Evolutionary conservation across 2,797 vertebrate species (phyloP), one percentile per base, ranked within the genome.

Genomic region (Emys orbicularis): DNA sequence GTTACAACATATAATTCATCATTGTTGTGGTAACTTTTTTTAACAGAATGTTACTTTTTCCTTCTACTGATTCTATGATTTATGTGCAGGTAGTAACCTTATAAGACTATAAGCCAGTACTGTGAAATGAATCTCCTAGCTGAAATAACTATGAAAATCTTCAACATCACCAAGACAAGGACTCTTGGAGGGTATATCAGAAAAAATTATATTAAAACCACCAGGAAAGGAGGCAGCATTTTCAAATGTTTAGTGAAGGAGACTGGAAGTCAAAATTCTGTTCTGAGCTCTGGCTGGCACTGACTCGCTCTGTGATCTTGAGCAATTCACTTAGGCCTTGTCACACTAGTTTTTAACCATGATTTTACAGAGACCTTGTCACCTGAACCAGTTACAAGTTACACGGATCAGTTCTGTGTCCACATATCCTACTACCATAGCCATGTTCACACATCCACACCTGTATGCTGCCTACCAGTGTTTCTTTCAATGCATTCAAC

Each of bases 181-280:
- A 53, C 37, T 80, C 92, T 59, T 86, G n/a, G 59, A 89, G 87
- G 61, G 83, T 21, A 49, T 85, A 86, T 85, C 87, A 80, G 68
- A 53, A 54, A 87, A 92, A 85, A 80, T 91, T 47, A 16, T 16
- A 29, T 56, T 57, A 83, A 84, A n/a, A 59, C 83, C 77, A 12
- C 12, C 65, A 1, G 25, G 91, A 74, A 41, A n/a, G 50, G 13
- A 37, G 18, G 52, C 68, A 65, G 2, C 2, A 8, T 1, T 72
- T 4, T 65, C 0, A 19, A 54, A 9, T 2, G 72, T 47, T 85
- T 68, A 4, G 29, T 2, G 44, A 21, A 54, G 18, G 0, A 86
- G 41, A 5, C 16, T 54, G 37, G 11, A n/a, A 31, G 6, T 8
- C 65, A 19, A 37, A n/a, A 1, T 3, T 2, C 5, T 52, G 6